Conservation (phyloP, 2,113 vertebrate species). For the Podilymbus podiceps region DNA sequence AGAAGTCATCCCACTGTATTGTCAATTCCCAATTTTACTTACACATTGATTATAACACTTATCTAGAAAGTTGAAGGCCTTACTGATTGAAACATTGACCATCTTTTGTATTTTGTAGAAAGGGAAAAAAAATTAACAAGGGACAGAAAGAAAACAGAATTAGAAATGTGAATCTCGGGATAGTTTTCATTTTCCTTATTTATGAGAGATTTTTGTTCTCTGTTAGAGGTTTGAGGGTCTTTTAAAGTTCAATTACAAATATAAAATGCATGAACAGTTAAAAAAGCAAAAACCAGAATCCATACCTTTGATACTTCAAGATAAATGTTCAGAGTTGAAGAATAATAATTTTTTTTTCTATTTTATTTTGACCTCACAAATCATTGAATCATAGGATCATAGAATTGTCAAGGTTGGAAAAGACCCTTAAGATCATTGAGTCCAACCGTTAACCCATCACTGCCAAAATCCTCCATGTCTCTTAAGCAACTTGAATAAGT, state of each 20-base stretch:
- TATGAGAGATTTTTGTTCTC: background rate
- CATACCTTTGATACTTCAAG: background rate
- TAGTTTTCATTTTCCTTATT: background rate
- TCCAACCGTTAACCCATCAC: too few species aligned
- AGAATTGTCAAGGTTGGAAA: too few species aligned
- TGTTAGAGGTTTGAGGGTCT: background rate
- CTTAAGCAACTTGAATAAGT: background rate
- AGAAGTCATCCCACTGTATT: background rate
- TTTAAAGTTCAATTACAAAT: background rate
- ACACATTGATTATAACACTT: background rate
- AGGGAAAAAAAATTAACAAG: background rate
- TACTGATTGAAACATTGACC: background rate
- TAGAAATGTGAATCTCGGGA: background rate
- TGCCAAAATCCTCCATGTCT: background rate
- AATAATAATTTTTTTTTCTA: background rate
- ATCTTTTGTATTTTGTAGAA: background rate
- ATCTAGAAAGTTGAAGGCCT: background rate
- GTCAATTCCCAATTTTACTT: background rate
- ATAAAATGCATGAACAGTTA: background rate
- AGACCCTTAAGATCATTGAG: too few species aligned
- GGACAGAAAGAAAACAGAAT: background rate
- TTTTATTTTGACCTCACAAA: background rate
- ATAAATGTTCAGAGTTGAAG: background rate
- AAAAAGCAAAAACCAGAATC: background rate
- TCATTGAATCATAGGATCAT: too few species aligned